phyloP scores from a whole-genome alignment of 2,113 vertebrate genomes.

The Corvus moneduloides region DNA sequence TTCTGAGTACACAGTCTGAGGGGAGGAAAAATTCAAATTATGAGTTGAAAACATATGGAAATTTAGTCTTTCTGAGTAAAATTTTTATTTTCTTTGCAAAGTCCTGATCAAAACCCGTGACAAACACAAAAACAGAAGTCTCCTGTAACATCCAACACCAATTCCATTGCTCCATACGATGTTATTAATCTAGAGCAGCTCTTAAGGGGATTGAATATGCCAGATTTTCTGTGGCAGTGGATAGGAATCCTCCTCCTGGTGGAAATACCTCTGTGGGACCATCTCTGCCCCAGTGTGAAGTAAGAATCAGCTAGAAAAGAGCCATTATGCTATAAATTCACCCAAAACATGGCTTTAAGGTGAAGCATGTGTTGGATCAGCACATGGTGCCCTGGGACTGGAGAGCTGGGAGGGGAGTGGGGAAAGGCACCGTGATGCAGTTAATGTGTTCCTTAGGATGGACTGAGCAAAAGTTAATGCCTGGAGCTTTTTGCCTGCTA shows the following conservation, averaged over 20 bases:
- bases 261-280: not conserved
- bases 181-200: not conserved
- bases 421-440: accelerated
- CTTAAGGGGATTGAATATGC: not conserved
- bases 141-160: not conserved
- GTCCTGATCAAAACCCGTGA: not conserved
- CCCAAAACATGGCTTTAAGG: not conserved
- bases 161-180: not conserved
- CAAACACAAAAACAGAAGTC: not conserved
- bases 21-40: not conserved
- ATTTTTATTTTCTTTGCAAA: not conserved
- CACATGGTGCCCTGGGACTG: not conserved
- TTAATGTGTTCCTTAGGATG: not conserved
- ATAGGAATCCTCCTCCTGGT: not conserved
- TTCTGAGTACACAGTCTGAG: not conserved
- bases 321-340: not conserved
- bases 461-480: not conserved
- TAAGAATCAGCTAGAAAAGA: not conserved
- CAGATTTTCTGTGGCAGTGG: not conserved
- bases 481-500: not conserved
- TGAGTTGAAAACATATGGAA: not conserved
- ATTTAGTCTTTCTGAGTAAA: not conserved
- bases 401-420: not conserved
- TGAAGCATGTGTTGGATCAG: not conserved
- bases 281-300: not conserved